Conservation (phyloP, 1,140 invertebrate genomes). For the Latrodectus geometricus region DNA sequence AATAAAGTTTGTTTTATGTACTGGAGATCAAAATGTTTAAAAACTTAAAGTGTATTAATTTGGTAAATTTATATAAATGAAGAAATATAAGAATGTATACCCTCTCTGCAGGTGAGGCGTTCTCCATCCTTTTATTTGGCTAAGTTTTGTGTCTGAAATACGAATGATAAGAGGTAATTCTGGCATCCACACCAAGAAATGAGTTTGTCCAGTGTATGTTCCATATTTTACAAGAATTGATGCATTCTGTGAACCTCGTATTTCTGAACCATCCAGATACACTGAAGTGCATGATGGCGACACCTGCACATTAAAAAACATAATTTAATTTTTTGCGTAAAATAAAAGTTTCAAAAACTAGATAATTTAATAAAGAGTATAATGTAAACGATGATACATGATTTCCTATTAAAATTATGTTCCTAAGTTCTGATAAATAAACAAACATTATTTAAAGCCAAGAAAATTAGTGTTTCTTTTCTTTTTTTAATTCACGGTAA, state of each 20-base stretch:
- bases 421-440: too few relatives aligned
- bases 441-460: too few relatives aligned
- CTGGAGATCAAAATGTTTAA: too few relatives aligned
- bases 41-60: too few relatives aligned
- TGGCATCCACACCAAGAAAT: conserved; percentile 96
- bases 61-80: not conserved
- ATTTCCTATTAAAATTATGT: too few relatives aligned
- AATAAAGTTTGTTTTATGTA: not conserved
- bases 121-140: conserved; percentile 89
- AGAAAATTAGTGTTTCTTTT: too few relatives aligned
- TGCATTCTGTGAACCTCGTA: conserved; percentile 92
- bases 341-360: too few relatives aligned
- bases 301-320: conserved; percentile 75
- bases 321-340: too few relatives aligned
- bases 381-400: too few relatives aligned
- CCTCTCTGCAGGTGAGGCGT: conserved; percentile 76
- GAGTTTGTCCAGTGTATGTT: conserved; percentile 86
- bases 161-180: conserved; percentile 91
- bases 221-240: conserved; percentile 94
- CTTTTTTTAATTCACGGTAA: too few relatives aligned
- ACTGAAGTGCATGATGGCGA: conserved; percentile 96
- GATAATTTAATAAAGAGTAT: too few relatives aligned
- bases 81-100: conserved; percentile 37
- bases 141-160: conserved; percentile 87
- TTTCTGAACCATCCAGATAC: conserved; percentile 96